Base-by-base conservation (phyloP, 2,797 vertebrate genomes). In the Pseudochromis fuscus region DNA sequence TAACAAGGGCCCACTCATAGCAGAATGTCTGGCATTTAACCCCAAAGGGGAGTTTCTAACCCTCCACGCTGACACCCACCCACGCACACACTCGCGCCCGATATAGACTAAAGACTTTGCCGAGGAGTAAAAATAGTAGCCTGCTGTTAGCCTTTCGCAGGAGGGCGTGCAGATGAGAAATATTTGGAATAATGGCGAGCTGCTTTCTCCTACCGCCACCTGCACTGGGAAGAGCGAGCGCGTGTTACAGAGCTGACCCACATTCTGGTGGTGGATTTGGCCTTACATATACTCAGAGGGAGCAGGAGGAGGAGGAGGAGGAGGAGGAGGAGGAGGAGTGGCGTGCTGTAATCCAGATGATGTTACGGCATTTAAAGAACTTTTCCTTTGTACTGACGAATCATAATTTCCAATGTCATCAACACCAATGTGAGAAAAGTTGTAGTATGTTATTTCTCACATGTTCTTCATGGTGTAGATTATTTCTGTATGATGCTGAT, bases 121-220 rank as follows among this genome's bases (percentile, higher is more conserved):
- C 61, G 65, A 52, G 70, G 69, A 66, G 75, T 85, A 82, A 83
- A 90, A 90, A 89, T 85, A 91, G 83, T 68, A 85, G 64, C 37
- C 57, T 63, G 67, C 79, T 71, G 71, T 84, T 74, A 62, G 65
- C 62, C 37, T 30, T 44, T 77, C 42, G 67, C 71, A 50, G 59
- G 65, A 76, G 76, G 50, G 56, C 3, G 30, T 62, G 79, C 84
- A 79, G 75, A 90, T 77, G 74, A 86, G 73, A 80, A 79, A 84
- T 82, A 76, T 86, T 70, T 81, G 74, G 70, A 81, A 77, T 76
- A 82, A 83, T 65, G 56, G 75, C 7, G 51, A 74, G 68, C 55
- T 21, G 33, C 58, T 78, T 76, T 73, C 40, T 76, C 52, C 72
- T 51, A 49, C 64, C 61, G 65, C 74, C 76, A 85, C 87, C 85